Conservation (phyloP, 2,113 vertebrate species). For the Marmota flaviventris region DNA sequence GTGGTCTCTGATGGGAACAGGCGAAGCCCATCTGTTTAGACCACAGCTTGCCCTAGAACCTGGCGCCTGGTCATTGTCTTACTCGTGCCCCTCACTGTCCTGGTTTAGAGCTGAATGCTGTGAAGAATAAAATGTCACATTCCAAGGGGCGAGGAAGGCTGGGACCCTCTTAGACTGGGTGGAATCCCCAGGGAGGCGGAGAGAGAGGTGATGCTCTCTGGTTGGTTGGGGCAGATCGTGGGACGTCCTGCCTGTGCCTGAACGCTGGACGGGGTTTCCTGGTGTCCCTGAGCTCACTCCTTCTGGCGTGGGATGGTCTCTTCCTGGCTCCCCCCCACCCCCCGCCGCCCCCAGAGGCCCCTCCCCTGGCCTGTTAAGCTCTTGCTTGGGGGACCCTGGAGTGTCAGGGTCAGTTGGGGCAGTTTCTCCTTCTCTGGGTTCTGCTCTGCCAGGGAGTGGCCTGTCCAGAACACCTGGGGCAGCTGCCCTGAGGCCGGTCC, state of each 20-base stretch:
- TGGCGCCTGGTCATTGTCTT: not conserved
- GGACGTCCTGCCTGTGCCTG: not conserved
- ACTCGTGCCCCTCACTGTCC: not conserved
- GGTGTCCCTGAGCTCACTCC: not conserved
- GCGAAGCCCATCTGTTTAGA: accelerated
- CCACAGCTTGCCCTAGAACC: not conserved
- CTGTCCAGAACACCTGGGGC: not conserved
- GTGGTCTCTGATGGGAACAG: not conserved
- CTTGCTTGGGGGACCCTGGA: not conserved
- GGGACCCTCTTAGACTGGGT: not conserved
- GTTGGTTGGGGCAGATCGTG: not conserved
- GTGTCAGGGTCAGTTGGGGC: too few species aligned
- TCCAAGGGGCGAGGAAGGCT: not conserved
- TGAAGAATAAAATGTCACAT: not conserved
- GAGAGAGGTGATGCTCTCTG: accelerated
- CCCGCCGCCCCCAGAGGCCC: accelerated
- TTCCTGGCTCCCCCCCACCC: too few species aligned
- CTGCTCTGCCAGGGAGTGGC: not conserved
- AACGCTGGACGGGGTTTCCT: not conserved
- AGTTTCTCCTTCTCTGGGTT: accelerated
- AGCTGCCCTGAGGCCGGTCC: not conserved
- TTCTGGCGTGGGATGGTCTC: accelerated
- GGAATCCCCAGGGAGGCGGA: not conserved
- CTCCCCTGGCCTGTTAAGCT: not conserved
- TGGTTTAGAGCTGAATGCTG: not conserved